Evolutionary conservation across 2,888 invertebrate genomes (phyloP), one percentile per base, ranked within the genome.

Genomic region (Candidula unifasciata): DNA sequence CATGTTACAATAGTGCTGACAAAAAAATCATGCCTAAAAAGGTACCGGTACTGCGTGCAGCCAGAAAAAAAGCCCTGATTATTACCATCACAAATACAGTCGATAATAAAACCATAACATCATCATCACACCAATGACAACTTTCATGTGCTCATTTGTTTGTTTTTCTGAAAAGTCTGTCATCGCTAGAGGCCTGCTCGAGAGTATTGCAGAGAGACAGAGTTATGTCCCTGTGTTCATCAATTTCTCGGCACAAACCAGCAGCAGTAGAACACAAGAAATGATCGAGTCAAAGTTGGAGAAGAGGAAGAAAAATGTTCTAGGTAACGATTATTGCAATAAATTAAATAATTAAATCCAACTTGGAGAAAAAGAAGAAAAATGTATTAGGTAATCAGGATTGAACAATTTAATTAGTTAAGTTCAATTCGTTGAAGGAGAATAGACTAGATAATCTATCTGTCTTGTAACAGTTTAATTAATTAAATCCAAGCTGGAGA

Each of bases 171-270:
- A 86, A 57, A 89, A 93, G 95, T 97, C 97, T 0, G 96, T 97
- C 5, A 95, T 97, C 83, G 97, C 97, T 0, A 96, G 96, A 90
- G 95, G 96, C 79, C 95, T 96, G 0, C 94, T 98, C 73, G 96
- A 95, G 82, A 95, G 94, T 73, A 95, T 97, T 90, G 93, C 95
- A 10, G 94, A 95, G 0, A 90, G 92, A 66, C 95, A 95, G 0
- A 93, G 94, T 71, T 96, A 96, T 91, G 95, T 97, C 37, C 96
- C 97, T 0, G 95, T 96, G 0, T 96, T 96, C 87, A 94, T 98
- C 85, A 97, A 97, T 92, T 98, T 98, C 94, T 97, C 97, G 0
- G 97, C 98, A 0, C 97, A 98, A 94, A 98, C 98, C 0, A 96
- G 96, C 93, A 97, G 97, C 90, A 94, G 95, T 44, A 95, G 97